Base-by-base conservation (phyloP, 1,140 invertebrate genomes). In the Tetranychus cinnabarinus region DNA sequence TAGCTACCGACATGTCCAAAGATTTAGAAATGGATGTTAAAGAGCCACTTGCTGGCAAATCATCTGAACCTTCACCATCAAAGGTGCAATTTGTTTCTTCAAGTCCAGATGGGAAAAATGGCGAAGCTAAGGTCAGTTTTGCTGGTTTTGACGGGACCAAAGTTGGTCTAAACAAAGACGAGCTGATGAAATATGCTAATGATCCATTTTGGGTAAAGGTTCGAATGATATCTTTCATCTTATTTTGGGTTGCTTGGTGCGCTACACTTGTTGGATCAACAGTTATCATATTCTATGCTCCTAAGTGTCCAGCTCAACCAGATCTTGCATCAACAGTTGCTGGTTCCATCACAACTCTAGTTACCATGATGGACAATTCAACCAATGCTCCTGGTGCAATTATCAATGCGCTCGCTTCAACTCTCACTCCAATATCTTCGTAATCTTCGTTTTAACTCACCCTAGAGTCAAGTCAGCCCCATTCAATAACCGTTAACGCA, bases 161-260 rank as follows among this genome's bases (percentile, higher is more conserved):
- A 6, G 33, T 36, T 37, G 88, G 87, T 8, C 81, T 93, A 76
- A 82, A 81, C 4, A 92, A 91, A 72, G 86, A 90, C 68, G 88
- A 92, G 69, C 72, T 93, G 56, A 82, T 91, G 83, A 88, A 88
- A 72, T 74, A 71, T 61, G 86, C 85, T 0, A 88, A 88, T 68
- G 86, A 91, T 73, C 88, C 88, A 39, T 90, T 89, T 70, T 93
- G 88, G 88, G 78, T 90, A 37, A 79, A 80, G 56, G 72, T 89
- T 54, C 78, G 88, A 66, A 88, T 84, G 85, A 76, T 81, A 64
- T 78, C 91, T 58, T 92, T 92, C 69, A 74, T 86, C 37, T 66
- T 80, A 7, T 93, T 92, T 70, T 92, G 88, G 88, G 63, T 82
- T 15, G 68, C 85, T 42, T 93, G 88, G 88, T 68, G 82, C 56